A percentile compares a stretch with the other conserved stretches of the same genome.
phyloP scores from a whole-genome alignment of 2,113 vertebrate genomes.

The Riparia riparia region DNA sequence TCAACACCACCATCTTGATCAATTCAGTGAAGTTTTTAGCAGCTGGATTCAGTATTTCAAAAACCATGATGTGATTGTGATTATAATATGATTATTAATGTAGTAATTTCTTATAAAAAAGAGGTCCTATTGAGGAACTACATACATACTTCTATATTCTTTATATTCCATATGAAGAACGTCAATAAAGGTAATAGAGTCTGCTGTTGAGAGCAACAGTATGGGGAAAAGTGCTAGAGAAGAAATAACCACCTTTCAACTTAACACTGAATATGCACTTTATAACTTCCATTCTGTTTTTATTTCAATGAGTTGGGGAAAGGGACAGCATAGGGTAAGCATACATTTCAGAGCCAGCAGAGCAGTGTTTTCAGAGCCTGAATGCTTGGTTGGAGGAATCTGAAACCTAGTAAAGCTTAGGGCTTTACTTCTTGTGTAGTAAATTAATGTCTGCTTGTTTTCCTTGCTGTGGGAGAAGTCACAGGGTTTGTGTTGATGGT shows the following conservation, averaged over 20 bases:
- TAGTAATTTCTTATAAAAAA: neutral
- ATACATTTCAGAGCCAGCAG: neutral
- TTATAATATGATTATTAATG: neutral
- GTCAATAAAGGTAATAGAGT: neutral
- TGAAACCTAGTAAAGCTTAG: neutral
- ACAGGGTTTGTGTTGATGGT: neutral
- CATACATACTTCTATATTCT: neutral
- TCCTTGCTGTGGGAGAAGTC: neutral
- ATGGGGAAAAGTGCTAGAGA: neutral
- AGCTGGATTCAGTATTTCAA: neutral
- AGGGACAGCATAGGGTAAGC: neutral
- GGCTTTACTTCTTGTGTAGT: neutral
- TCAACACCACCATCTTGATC: neutral
- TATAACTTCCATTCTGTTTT: neutral
- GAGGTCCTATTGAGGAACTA: neutral
- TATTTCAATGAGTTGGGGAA: neutral
- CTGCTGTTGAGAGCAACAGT: neutral
- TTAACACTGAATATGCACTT: neutral
- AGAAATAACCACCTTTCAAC: neutral
- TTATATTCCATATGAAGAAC: neutral
- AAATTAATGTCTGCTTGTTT: neutral
- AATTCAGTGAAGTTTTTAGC: neutral
- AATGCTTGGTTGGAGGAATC: neutral
- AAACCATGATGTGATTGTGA: neutral
- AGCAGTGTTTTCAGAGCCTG: neutral